phyloP scores from a whole-genome alignment of 2,888 invertebrate genomes.

The Lymantria monacha region DNA sequence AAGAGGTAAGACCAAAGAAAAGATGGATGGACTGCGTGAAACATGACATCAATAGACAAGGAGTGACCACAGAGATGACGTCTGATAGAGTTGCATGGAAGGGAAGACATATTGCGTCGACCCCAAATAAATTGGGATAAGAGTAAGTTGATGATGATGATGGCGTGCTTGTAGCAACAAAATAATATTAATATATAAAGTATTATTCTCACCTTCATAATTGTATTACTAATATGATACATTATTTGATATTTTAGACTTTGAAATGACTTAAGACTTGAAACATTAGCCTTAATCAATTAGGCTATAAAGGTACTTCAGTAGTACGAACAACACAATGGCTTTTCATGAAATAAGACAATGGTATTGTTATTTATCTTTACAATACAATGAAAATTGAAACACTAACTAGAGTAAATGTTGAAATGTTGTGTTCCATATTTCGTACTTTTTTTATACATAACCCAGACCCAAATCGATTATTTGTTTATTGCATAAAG shows the following conservation, averaged over 20 bases:
- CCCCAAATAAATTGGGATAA: too few species aligned
- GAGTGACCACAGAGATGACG: too few species aligned
- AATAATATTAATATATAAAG: neutral
- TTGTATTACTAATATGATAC: constrained; percentile 1
- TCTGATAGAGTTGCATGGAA: too few species aligned
- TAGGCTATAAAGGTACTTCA: constrained; percentile 17
- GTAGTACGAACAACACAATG: constrained; percentile 16
- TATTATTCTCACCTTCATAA: constrained; percentile 5
- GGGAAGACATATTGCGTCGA: too few species aligned
- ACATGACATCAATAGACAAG: too few species aligned
- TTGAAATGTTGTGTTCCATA: neutral
- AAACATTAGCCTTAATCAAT: neutral
- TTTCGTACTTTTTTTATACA: too few species aligned
- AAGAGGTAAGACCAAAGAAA: too few species aligned
- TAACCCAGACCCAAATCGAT: too few species aligned
- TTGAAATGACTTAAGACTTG: constrained; percentile 9
- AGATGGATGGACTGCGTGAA: too few species aligned
- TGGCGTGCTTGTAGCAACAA: too few species aligned
- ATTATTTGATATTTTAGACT: constrained; percentile 9
- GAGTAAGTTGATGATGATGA: too few species aligned
- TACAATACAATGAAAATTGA: neutral
- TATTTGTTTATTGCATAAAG: too few species aligned
- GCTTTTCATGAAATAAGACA: constrained; percentile 2
- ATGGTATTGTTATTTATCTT: constrained; percentile 2
- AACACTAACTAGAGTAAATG: neutral